These are phyloP conservation scores for Dendrolimus pini DNA, from an alignment of 2,888 invertebrate genomes.

Conservation along the genomic window DNA sequence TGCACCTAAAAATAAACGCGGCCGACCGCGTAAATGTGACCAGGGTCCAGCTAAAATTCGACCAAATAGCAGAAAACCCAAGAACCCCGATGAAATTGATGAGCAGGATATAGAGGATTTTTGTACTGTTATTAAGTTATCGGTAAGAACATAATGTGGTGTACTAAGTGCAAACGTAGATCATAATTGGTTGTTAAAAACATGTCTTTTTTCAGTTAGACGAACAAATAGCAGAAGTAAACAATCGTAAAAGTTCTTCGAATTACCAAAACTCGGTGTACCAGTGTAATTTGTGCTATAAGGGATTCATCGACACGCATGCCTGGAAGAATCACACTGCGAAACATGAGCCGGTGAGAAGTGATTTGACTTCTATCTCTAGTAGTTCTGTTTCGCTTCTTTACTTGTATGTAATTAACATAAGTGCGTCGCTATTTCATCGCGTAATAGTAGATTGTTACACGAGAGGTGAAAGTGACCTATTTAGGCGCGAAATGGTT, in stretches of 20 bases:
- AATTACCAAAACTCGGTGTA: slow-evolving; percentile 58
- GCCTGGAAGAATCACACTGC: slow-evolving; percentile 56
- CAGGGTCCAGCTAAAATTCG: too few relatives aligned
- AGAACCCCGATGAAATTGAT: slow-evolving; percentile 33
- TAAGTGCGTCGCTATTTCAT: too few relatives aligned
- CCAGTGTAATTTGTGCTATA: slow-evolving; percentile 54
- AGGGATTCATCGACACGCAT: slow-evolving; percentile 56
- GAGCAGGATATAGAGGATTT: slow-evolving; percentile 41
- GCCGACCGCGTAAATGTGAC: slow-evolving; percentile 26
- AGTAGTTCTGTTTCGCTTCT: too few relatives aligned
- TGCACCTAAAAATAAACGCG: slow-evolving; percentile 21
- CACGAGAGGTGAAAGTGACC: too few relatives aligned
- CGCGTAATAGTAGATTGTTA: too few relatives aligned
- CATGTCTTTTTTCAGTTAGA: slow-evolving; percentile 30
- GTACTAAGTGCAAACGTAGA: too few relatives aligned
- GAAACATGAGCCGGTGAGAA: slow-evolving; percentile 52
- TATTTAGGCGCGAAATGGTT: too few relatives aligned
- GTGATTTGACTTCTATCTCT: too few relatives aligned
- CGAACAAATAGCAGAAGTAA: slow-evolving; percentile 54
- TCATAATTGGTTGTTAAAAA: too few relatives aligned
- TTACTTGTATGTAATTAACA: too few relatives aligned
- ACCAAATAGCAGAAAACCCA: slow-evolving; percentile 5
- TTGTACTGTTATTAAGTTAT: slow-evolving; percentile 37
- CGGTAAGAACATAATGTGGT: slow-evolving; percentile 22
- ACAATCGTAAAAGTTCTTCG: slow-evolving; percentile 42